Conservation (phyloP, 2,113 vertebrate genomes). For the Chloropsis hardwickii region DNA sequence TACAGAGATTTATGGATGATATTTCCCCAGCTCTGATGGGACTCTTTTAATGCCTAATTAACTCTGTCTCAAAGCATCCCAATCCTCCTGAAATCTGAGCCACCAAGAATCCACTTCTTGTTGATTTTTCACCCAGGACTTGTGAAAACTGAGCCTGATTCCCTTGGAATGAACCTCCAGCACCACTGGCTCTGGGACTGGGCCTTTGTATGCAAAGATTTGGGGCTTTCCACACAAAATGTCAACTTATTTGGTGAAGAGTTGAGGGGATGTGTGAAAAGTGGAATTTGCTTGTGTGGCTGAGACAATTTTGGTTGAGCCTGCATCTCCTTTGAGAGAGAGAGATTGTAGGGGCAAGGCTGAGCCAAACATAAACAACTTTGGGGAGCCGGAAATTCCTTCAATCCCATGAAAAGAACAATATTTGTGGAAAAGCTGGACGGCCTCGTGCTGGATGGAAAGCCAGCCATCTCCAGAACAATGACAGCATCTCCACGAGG, state of each 20-base stretch:
- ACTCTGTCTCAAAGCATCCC: not conserved
- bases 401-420: not conserved
- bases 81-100: not conserved
- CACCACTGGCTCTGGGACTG: not conserved
- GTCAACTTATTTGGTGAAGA: rapidly evolving
- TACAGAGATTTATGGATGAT: not conserved
- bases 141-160: not conserved
- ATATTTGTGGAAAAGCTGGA: not conserved
- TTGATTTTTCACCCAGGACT: not conserved
- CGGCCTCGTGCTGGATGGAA: not conserved
- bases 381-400: not conserved
- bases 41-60: not conserved
- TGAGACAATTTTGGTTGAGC: not conserved
- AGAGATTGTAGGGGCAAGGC: not conserved
- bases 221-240: not conserved
- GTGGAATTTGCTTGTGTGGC: not conserved
- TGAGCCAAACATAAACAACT: not conserved
- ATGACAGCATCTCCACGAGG: not conserved
- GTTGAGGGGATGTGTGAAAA: not conserved
- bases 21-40: constrained; percentile 1
- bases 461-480: not conserved
- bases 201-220: not conserved
- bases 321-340: not conserved
- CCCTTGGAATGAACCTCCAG: not conserved
- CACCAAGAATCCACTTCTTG: not conserved